phyloP scores from a whole-genome alignment of 2,888 invertebrate species.

The Dendrolimus pini region DNA sequence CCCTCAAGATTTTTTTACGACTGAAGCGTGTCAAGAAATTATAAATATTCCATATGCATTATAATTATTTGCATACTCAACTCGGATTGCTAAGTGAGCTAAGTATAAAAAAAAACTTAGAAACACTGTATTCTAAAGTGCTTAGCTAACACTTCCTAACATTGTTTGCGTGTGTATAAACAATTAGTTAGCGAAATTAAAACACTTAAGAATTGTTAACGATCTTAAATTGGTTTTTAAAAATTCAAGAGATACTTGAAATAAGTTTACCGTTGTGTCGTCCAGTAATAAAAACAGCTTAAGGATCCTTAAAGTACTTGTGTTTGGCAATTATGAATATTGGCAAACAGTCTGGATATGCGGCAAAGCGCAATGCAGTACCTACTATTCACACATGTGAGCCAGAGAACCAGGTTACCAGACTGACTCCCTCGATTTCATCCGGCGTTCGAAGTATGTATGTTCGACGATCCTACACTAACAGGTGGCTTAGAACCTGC shows the following conservation, averaged over 20 bases:
- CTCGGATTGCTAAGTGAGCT: neutral
- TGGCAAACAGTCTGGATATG: neutral
- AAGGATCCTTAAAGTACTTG: neutral
- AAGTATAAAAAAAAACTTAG: neutral
- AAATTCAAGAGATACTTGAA: neutral
- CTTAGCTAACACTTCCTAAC: slow-evolving; percentile 22
- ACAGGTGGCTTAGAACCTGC: no score
- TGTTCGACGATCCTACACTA: no score
- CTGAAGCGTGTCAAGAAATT: no score
- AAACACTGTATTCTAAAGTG: slow-evolving; percentile 17
- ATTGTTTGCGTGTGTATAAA: slow-evolving; percentile 47
- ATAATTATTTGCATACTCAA: no score
- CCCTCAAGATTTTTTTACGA: no score
- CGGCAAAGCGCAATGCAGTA: neutral
- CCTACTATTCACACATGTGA: no score
- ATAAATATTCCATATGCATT: no score
- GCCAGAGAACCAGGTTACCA: no score
- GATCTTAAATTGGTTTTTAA: neutral
- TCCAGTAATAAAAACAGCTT: neutral
- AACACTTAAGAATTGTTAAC: neutral
- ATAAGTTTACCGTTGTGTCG: neutral
- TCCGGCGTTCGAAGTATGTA: no score
- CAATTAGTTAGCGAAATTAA: slow-evolving; percentile 24
- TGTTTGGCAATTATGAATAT: neutral
- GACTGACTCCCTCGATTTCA: no score